Percentiles rank a stretch among this genome's conserved stretches.
phyloP scores from a whole-genome alignment of 2,888 invertebrate species.

The Agrotis segetum region DNA sequence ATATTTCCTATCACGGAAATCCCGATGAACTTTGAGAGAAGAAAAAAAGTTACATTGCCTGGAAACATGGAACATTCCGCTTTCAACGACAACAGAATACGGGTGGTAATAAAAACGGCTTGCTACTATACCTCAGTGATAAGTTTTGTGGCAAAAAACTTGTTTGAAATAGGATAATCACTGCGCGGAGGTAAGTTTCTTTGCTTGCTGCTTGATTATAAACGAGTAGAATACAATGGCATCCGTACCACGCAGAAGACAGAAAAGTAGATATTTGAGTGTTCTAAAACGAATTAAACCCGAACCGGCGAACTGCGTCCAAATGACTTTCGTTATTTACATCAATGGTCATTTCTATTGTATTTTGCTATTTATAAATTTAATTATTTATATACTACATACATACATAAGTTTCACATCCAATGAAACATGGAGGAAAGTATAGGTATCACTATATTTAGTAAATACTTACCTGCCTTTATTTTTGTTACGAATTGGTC shows the following conservation, averaged over 20 bases:
- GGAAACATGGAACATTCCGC: conserved; percentile 50
- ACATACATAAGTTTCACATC: background rate
- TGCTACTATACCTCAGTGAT: background rate
- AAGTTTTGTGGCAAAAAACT: conserved; percentile 1
- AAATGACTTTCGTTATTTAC: background rate
- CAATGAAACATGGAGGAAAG: background rate
- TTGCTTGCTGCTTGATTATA: background rate
- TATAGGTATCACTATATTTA: conserved; percentile 3
- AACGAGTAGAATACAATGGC: background rate
- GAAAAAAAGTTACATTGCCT: conserved; percentile 27
- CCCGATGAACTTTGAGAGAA: conserved; percentile 30
- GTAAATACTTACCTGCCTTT: background rate
- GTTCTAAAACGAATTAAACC: background rate
- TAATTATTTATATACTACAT: no score
- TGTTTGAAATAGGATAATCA: conserved; percentile 4
- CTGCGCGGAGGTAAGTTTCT: conserved; percentile 28
- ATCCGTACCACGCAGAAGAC: background rate
- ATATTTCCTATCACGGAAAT: conserved; percentile 34
- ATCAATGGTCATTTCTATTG: background rate
- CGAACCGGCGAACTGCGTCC: background rate
- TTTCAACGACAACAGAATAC: conserved; percentile 18
- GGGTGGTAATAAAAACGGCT: conserved; percentile 17
- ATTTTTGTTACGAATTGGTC: background rate
- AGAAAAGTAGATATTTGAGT: background rate
- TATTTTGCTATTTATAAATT: no score